Base-by-base conservation (phyloP, 2,797 vertebrate genomes). In the Heteromormyrus szaboi region DNA sequence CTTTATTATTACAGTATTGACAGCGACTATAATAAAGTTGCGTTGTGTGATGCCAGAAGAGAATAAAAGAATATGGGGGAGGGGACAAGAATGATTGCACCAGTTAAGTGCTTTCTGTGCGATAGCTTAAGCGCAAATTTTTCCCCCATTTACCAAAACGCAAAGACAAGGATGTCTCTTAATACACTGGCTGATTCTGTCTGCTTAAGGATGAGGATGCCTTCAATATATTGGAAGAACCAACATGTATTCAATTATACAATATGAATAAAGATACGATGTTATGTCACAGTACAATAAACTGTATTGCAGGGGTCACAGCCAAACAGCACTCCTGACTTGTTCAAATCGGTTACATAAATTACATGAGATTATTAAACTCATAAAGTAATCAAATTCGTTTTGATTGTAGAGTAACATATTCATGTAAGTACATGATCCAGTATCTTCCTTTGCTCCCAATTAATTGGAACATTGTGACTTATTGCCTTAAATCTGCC, bases 21-120 rank as follows among this genome's bases (percentile, higher is more conserved):
- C 96, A 96, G 95, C 93, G 85, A 96, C 96, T 95, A 95, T 96
- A 96, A 96, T 96, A 97, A 96, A 96, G 96, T 95, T 96, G 95
- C 96, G 95, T 94, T 96, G 93, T 93, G 95, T 94, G 94, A 76
- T 94, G 95, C 95, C 93, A 93, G 93, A 86, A 65, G 81, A 91
- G 90, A 90, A 91, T 89, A 90, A 89, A 88, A 88, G 81, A 59
- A 41, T 72, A 62, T 72, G 88, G 41, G 53, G 51, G 7, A 11
- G 65, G 7, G 14, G 65, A 51, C 48, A 25, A 65, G 25, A 62
- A 81, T 87, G 51, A 87, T 53, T 86, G 79, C 86, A 44, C 29
- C n/a, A 37, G 79, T 41, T 76, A 62, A 88, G 81, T 85, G 83
- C 81, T 65, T 68, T 51, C 79, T 51, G 22, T 85, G 84, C 53